These are phyloP conservation scores for Enteromius viviparus DNA, from an alignment of 2,797 vertebrate genomes.

Conservation along the genomic window DNA sequence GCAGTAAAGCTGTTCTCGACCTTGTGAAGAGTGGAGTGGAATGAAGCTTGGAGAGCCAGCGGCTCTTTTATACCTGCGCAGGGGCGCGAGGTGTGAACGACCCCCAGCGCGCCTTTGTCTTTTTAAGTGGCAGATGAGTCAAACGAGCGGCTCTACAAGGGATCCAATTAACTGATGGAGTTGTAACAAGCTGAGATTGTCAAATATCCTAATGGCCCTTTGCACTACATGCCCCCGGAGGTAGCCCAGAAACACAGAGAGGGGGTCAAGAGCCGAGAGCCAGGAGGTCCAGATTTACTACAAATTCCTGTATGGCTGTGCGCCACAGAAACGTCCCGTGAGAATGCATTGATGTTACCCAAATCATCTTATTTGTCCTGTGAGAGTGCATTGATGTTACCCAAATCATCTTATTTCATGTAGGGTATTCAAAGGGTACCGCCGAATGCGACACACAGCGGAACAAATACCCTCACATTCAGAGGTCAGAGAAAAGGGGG, in stretches of 20 bases:
- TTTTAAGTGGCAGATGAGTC: constrained; percentile 84
- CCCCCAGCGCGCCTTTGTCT: constrained; percentile 79
- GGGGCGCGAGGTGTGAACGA: constrained; percentile 77
- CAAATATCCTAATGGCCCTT: constrained; percentile 81
- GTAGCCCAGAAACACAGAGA: constrained; percentile 65
- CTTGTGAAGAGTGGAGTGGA: constrained; percentile 52
- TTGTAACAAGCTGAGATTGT: constrained; percentile 82
- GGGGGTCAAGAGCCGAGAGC: constrained; percentile 58
- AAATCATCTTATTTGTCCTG: constrained; percentile 77
- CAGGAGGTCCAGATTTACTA: constrained; percentile 74
- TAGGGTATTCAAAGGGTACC: constrained; percentile 65
- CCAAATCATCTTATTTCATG: constrained; percentile 78
- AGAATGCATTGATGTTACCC: constrained; percentile 79
- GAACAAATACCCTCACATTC: constrained; percentile 70
- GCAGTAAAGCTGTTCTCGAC: constrained; percentile 49
- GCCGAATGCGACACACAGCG: constrained; percentile 75
- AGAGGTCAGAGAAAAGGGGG: constrained; percentile 51
- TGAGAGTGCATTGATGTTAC: constrained; percentile 80
- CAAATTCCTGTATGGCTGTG: constrained; percentile 83
- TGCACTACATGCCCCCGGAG: constrained; percentile 77
- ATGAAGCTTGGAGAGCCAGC: constrained; percentile 46
- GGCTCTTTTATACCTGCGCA: constrained; percentile 72
- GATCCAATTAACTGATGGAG: constrained; percentile 86
- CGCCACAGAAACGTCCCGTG: constrained; percentile 64
- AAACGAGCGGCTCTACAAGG: constrained; percentile 80